A percentile compares a stretch with the other conserved stretches of the same genome.
Conservation (phyloP, 2,113 vertebrate species). For the Accipiter virgatus region DNA sequence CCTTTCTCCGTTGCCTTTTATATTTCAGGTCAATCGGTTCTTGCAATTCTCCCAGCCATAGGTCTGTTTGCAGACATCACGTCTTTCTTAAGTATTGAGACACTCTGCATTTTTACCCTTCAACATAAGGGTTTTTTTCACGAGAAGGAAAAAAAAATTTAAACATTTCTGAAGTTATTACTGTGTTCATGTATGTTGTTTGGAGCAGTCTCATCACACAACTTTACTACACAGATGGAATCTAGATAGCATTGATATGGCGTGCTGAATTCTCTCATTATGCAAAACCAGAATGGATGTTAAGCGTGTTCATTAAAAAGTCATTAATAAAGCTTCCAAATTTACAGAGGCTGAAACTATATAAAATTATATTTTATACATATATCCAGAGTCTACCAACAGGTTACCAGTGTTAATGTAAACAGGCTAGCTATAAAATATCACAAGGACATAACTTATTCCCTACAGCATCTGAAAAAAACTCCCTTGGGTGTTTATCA, state of each 20-base stretch:
- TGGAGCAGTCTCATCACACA: neutral
- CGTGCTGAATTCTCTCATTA: neutral
- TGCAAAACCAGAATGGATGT: neutral
- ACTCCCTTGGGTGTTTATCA: neutral
- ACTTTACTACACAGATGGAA: neutral
- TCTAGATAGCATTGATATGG: neutral
- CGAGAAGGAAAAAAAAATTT: neutral
- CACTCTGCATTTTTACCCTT: neutral
- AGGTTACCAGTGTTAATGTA: neutral
- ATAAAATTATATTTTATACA: neutral
- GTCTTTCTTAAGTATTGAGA: neutral
- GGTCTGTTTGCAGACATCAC: neutral
- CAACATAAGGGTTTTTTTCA: accelerated
- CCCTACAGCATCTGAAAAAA: neutral
- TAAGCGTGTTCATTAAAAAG: neutral
- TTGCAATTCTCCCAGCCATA: neutral
- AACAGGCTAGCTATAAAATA: neutral
- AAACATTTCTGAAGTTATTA: neutral
- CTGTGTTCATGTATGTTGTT: neutral
- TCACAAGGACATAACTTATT: neutral
- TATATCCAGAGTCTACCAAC: neutral
- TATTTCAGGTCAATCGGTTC: neutral
- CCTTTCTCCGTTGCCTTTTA: neutral
- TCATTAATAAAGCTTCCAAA: neutral
- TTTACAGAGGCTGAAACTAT: neutral